Evolutionary conservation across 1,140 invertebrate species (phyloP), one percentile per base, ranked within the genome.

Genomic region (Dendrolimus kikuchii): DNA sequence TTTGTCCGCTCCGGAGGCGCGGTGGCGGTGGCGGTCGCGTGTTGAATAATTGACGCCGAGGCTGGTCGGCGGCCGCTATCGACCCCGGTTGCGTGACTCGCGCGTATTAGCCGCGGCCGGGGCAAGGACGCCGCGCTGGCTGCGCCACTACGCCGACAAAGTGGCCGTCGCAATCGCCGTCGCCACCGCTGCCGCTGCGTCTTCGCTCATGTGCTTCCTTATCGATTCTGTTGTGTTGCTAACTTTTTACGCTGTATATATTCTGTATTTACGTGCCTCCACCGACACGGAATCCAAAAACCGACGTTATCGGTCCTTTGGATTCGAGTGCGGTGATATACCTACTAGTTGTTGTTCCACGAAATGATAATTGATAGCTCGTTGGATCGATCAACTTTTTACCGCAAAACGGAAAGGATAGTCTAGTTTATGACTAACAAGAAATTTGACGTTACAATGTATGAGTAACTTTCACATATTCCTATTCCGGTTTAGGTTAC

Each of bases 1-100:
- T 81, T 80, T 78, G 77, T 81, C 68, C 60, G 64, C 60, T 61
- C 66, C 60, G 63, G 62, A 69, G 62, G 62, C 59, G 59, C 64
- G 58, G 62, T 64, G 71, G 68, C 64, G 68, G 62, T 69, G 74
- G 77, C 59, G 74, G 71, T 76, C 64, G 74, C 75, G 76, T 79
- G 77, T 68, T 86, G 80, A 86, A 86, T 86, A 83, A 83, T 86
- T 81, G 74, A 86, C 61, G 71, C 72, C 66, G 73, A 79, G 76
- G 74, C 72, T 81, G 77, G 63, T 65, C 67, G 64, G 57, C 68
- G 68, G 77, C 69, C 71, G 74, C 74, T 82, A 86, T 81, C 80
- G 78, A 86, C 78, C 79, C 64, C 72, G 65, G 64, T 81, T 70
- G 77, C 78, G 78, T 85, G 79, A 79, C 76, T 70, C 60, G 64